Conservation (phyloP, 2,888 invertebrate genomes). For the Drosophila mercatorum region DNA sequence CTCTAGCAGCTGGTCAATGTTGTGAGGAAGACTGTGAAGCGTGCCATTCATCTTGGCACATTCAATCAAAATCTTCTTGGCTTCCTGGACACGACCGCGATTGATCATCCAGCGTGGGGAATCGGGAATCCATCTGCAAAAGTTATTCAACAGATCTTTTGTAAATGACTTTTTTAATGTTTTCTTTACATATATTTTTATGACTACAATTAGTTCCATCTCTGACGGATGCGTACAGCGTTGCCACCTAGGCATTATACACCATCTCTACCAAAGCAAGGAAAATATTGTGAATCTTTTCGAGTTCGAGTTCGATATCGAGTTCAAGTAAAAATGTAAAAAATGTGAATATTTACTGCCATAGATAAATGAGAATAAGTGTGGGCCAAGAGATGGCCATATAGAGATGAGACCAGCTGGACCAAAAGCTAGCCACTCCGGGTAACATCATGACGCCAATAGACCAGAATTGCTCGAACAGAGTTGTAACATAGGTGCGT, state of each 20-base stretch:
- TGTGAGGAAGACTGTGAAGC: conserved; percentile 82
- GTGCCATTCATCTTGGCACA: conserved; percentile 84
- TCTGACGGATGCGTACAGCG: neutral
- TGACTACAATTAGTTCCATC: neutral
- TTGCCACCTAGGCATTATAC: neutral
- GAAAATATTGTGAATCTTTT: neutral
- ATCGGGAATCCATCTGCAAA: conserved; percentile 85
- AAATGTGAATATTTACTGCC: conserved; percentile 73
- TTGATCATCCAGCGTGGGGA: conserved; percentile 85
- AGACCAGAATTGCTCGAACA: conserved; percentile 86
- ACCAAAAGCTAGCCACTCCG: conserved; percentile 84
- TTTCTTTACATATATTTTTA: neutral
- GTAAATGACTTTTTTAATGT: neutral
- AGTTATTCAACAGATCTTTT: neutral
- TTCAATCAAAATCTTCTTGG: conserved; percentile 83
- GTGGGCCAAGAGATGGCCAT: conserved; percentile 85
- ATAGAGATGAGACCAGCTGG: conserved; percentile 85
- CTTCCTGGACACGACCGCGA: conserved; percentile 83
- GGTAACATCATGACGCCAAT: conserved; percentile 85
- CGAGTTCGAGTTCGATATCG: neutral
- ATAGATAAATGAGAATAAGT: conserved; percentile 84
- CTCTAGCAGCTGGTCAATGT: conserved; percentile 84
- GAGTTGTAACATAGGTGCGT: conserved; percentile 83
- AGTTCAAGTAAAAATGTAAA: no score
- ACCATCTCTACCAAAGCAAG: neutral